Evolutionary conservation across 2,113 vertebrate genomes (phyloP).

Genomic region (Alaudala cheleensis): DNA sequence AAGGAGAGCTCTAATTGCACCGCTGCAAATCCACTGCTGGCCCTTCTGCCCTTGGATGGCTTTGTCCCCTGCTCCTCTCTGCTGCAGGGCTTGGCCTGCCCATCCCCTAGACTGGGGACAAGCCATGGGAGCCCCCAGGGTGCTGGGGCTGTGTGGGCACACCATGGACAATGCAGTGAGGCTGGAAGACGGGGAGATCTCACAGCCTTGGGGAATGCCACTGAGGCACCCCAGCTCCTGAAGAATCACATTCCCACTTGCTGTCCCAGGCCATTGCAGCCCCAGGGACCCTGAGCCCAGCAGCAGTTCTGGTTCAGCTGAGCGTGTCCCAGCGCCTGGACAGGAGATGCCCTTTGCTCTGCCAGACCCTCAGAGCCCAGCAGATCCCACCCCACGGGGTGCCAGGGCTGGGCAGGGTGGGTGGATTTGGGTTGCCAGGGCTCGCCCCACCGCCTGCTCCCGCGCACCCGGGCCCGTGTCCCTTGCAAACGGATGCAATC

Average conservation of each 20-base stretch:
- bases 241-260: fast-evolving
- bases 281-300: neutral
- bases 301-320: neutral
- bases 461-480: fast-evolving
- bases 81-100: neutral
- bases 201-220: fast-evolving
- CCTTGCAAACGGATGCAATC: slow-evolving; percentile 7
- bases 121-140: fast-evolving
- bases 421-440: fast-evolving
- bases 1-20: slow-evolving; percentile 19
- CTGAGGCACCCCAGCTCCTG: neutral
- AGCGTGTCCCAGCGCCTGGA: fast-evolving
- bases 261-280: fast-evolving
- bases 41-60: neutral
- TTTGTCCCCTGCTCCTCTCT: neutral
- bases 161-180: fast-evolving
- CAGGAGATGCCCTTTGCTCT: neutral
- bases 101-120: fast-evolving
- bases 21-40: neutral
- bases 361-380: neutral
- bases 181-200: fast-evolving
- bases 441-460: neutral
- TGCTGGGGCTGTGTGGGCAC: fast-evolving
- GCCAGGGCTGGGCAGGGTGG: fast-evolving
- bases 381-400: neutral